Evolutionary conservation across 2,113 vertebrate species (phyloP).

Genomic region (Chascanopsetta lugubris): DNA sequence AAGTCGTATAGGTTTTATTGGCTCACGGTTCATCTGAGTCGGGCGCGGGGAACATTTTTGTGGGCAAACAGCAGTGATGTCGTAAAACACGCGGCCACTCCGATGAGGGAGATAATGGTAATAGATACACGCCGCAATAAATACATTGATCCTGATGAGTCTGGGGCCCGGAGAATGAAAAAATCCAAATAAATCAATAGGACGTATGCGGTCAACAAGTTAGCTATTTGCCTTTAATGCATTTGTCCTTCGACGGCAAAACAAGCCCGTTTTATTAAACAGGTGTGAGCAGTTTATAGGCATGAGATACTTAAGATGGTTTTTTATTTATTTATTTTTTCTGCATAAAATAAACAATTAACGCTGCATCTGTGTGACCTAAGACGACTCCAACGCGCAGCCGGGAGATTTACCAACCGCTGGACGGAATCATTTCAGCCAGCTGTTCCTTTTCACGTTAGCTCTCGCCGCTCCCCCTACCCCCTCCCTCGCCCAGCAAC

Average conservation of each 20-base stretch:
- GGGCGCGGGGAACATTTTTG: background rate
- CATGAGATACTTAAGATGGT: conserved; percentile 7
- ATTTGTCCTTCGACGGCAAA: conserved; percentile 9
- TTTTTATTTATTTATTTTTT: background rate
- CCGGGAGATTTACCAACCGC: conserved; percentile 21
- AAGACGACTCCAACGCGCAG: conserved; percentile 19
- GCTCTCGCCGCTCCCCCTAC: conserved; percentile 35
- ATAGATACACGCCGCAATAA: conserved; percentile 26
- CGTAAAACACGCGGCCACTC: conserved; percentile 19
- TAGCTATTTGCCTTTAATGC: conserved; percentile 22
- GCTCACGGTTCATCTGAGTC: background rate
- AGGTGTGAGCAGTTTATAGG: conserved; percentile 13
- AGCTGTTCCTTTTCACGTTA: conserved; percentile 63
- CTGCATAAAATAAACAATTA: background rate
- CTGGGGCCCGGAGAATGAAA: conserved; percentile 21
- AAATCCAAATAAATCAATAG: conserved; percentile 50
- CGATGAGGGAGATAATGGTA: conserved; percentile 20
- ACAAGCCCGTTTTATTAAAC: conserved; percentile 8
- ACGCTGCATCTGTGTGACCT: conserved; percentile 12
- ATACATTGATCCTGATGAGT: conserved; percentile 43
- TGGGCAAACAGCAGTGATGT: conserved; percentile 2
- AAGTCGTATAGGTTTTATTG: background rate
- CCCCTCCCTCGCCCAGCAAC: conserved; percentile 40
- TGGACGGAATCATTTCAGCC: conserved; percentile 43
- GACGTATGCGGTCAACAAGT: conserved; percentile 18